phyloP scores from a whole-genome alignment of 2,888 invertebrate genomes.

The Minunthozetes semirufus region DNA sequence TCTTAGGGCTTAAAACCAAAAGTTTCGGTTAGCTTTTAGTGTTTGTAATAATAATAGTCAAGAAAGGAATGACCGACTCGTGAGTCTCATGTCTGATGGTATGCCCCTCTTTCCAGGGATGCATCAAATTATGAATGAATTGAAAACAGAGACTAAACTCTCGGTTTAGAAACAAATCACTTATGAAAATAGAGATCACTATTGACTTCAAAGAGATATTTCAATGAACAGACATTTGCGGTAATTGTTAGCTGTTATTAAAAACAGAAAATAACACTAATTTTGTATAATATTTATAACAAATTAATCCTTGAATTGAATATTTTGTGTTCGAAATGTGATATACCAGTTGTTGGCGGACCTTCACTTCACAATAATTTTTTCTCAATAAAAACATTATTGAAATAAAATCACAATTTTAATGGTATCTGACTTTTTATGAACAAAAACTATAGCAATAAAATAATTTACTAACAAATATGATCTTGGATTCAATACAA shows the following conservation, averaged over 20 bases:
- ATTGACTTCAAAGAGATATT: not conserved
- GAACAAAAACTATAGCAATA: not conserved
- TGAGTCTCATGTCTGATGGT: too few relatives aligned
- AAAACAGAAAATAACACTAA: not conserved
- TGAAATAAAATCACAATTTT: not conserved
- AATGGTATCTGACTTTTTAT: not conserved
- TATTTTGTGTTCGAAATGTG: constrained; percentile 13
- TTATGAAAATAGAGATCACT: too few relatives aligned
- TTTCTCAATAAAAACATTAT: not conserved
- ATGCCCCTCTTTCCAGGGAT: too few relatives aligned
- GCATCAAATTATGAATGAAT: too few relatives aligned
- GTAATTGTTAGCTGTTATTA: not conserved
- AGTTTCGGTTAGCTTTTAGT: not conserved
- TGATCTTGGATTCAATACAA: constrained; percentile 21
- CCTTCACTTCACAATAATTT: constrained; percentile 16
- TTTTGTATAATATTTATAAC: not conserved
- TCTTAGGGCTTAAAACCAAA: not conserved
- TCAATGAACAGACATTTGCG: not conserved
- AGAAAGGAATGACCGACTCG: not conserved
- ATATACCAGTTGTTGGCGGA: constrained; percentile 30
- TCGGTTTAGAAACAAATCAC: too few relatives aligned
- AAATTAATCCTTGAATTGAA: constrained; percentile 19
- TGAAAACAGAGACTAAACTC: too few relatives aligned
- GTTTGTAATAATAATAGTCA: not conserved
- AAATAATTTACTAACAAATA: constrained; percentile 5